These are phyloP conservation scores for Uloborus diversus DNA, from an alignment of 1,140 invertebrate genomes.

Conservation along the genomic window DNA sequence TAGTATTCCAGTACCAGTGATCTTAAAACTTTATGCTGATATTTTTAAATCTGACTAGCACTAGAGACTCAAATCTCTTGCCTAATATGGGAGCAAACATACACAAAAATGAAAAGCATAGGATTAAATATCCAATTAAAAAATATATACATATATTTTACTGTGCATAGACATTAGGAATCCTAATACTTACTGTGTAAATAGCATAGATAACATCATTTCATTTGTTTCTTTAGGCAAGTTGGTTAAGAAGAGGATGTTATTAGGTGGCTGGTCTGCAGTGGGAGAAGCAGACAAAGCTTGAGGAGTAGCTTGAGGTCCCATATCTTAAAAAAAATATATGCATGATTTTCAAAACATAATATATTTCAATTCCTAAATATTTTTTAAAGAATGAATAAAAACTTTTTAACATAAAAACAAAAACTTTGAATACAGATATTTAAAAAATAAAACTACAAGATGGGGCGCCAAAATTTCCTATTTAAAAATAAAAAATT, in stretches of 20 bases:
- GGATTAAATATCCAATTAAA: too few species aligned
- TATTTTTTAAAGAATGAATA: not conserved
- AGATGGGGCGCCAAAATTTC: too few species aligned
- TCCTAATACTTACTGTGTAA: conserved; percentile 84
- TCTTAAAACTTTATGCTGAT: too few species aligned
- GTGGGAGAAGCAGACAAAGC: not conserved
- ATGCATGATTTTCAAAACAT: not conserved
- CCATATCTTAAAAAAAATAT: not conserved
- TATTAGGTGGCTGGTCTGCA: conserved; percentile 86
- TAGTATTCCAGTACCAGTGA: too few species aligned
- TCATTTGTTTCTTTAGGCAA: conserved; percentile 98
- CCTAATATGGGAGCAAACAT: too few species aligned
- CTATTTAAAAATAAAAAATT: too few species aligned
- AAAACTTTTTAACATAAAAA: not conserved
- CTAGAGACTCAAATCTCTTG: too few species aligned
- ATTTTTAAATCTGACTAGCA: too few species aligned
- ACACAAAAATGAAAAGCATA: too few species aligned
- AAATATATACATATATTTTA: not conserved
- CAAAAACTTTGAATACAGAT: not conserved
- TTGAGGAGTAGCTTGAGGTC: not conserved
- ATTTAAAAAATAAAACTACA: not conserved
- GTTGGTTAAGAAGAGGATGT: conserved; percentile 99
- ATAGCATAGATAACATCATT: conserved; percentile 99
- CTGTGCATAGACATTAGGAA: not conserved
- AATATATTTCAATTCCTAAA: not conserved